Evolutionary conservation across 2,797 vertebrate genomes (phyloP).

Genomic region (Fistularia commersonii): DNA sequence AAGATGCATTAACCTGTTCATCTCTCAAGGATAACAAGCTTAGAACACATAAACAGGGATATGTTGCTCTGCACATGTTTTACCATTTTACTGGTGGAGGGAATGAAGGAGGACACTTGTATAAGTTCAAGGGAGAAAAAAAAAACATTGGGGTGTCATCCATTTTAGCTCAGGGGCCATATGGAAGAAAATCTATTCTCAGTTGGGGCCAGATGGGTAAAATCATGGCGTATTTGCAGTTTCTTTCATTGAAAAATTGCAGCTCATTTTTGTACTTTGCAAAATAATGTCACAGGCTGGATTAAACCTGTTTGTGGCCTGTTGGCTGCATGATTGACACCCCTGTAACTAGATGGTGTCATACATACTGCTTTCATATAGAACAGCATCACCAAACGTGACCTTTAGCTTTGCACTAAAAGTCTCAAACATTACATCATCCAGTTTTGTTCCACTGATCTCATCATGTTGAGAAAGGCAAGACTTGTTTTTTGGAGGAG

Average conservation of each 20-base stretch:
- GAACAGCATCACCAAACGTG: no score
- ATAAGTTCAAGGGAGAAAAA: conserved; percentile 1
- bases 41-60: conserved; percentile 27
- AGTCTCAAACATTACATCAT: conserved; percentile 58
- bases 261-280: no score
- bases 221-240: no score
- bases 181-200: no score
- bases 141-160: not conserved
- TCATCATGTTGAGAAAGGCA: conserved; percentile 45
- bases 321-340: no score
- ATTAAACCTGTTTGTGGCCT: no score
- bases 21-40: conserved; percentile 36
- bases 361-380: not conserved
- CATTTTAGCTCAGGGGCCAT: no score
- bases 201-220: no score
- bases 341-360: no score
- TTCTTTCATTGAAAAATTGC: no score
- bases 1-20: conserved; percentile 58
- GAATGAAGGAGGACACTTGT: conserved; percentile 2
- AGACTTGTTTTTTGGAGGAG: conserved; percentile 14
- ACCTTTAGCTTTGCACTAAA: conserved; percentile 36
- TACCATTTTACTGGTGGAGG: conserved; percentile 1
- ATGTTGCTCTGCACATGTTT: conserved; percentile 16
- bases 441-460: conserved; percentile 58
- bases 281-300: no score